Percentiles rank a stretch among this genome's conserved stretches.
phyloP scores from a whole-genome alignment of 2,888 invertebrate species.

The Entomobrya multifasciata region DNA sequence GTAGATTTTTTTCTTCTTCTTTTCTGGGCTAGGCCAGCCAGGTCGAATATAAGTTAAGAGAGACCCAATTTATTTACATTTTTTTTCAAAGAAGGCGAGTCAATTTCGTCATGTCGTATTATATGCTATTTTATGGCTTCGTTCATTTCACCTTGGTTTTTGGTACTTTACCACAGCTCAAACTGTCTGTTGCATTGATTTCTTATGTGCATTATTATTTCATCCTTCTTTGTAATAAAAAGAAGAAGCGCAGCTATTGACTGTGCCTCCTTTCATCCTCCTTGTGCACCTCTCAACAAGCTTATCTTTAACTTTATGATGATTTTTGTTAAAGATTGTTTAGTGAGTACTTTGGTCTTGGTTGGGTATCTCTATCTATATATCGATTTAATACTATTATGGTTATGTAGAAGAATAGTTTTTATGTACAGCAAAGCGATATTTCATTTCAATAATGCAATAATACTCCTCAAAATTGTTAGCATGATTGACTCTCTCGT shows the following conservation, averaged over 20 bases:
- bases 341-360: not conserved
- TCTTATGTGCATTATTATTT: constrained; percentile 25
- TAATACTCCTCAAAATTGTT: constrained; percentile 23
- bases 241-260: constrained; percentile 45
- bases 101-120: constrained; percentile 55
- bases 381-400: not conserved
- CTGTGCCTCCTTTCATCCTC: constrained; percentile 54
- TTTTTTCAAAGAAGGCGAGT: constrained; percentile 55
- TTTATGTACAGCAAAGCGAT: constrained; percentile 13
- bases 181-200: not conserved
- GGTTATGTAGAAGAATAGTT: no score
- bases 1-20: not conserved
- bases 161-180: constrained; percentile 42
- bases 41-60: constrained; percentile 39
- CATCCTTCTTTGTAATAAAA: constrained; percentile 10
- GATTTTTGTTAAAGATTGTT: constrained; percentile 48
- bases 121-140: constrained; percentile 65
- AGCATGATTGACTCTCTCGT: constrained; percentile 38
- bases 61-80: constrained; percentile 61
- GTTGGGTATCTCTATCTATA: constrained; percentile 10
- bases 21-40: constrained; percentile 42
- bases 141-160: constrained; percentile 62
- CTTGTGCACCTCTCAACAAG: constrained; percentile 25
- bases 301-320: constrained; percentile 36
- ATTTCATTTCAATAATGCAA: constrained; percentile 12